These are phyloP conservation scores for Stylophora pistillata DNA, from an alignment of 64 coral and sea anemone species.

Conservation along the genomic window DNA sequence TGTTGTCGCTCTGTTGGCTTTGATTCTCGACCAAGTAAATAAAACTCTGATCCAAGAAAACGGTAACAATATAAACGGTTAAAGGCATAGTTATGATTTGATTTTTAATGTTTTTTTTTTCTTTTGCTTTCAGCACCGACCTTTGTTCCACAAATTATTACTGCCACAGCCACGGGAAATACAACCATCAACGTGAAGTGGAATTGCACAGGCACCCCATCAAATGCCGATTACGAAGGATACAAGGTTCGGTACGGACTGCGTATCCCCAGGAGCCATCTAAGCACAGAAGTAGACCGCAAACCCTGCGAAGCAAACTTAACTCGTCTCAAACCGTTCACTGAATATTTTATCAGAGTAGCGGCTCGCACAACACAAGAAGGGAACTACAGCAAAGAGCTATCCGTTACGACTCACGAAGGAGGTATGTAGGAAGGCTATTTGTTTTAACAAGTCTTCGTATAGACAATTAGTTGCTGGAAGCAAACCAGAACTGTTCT, in stretches of 20 bases:
- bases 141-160: conserved; percentile 16
- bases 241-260: conserved; percentile 17
- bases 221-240: background rate
- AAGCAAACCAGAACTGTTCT: too few relatives aligned
- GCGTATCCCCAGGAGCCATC: too few relatives aligned
- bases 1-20: too few relatives aligned
- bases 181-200: conserved; percentile 29
- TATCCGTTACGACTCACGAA: conserved; percentile 21
- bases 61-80: too few relatives aligned
- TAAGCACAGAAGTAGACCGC: too few relatives aligned
- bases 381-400: conserved; percentile 38
- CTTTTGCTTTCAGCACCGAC: conserved; percentile 18
- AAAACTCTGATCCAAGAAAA: too few relatives aligned
- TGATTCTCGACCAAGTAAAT: too few relatives aligned
- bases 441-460: background rate
- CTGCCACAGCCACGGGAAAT: background rate
- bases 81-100: too few relatives aligned
- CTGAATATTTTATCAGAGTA: conserved; percentile 34
- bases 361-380: conserved; percentile 14
- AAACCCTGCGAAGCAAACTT: background rate
- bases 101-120: background rate
- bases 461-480: background rate
- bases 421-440: conserved; percentile 18
- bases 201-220: background rate
- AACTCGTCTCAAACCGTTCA: conserved; percentile 9